Conservation (phyloP, 1,140 invertebrate genomes). For the Neodiprion pinetum region DNA sequence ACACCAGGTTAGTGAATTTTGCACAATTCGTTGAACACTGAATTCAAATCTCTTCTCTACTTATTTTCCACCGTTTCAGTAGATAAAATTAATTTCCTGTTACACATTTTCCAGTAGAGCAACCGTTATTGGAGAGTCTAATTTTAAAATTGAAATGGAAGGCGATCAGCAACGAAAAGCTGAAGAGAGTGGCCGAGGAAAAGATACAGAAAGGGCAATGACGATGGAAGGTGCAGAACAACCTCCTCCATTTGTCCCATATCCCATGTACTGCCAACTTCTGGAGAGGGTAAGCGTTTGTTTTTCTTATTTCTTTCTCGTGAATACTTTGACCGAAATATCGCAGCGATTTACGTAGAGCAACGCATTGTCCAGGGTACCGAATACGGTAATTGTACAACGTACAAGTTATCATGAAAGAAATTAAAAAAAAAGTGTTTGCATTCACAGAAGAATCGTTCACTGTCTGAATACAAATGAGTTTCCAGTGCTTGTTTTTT, state of each 20-base stretch:
- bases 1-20: neutral
- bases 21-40: neutral
- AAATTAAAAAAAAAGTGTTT: neutral
- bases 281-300: constrained; percentile 51
- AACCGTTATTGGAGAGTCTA: constrained; percentile 28
- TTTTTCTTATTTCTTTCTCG: constrained; percentile 10
- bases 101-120: neutral
- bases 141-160: constrained; percentile 40
- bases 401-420: neutral
- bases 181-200: constrained; percentile 38
- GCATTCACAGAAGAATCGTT: neutral
- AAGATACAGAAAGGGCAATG: constrained; percentile 42
- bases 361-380: no score
- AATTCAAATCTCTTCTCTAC: neutral
- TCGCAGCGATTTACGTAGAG: no score
- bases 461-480: neutral
- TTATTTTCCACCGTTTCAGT: constrained; percentile 13
- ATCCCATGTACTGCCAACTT: constrained; percentile 54
- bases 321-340: neutral
- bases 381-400: neutral
- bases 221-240: constrained; percentile 25
- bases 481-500: neutral
- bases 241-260: constrained; percentile 53
- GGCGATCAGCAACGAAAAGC: constrained; percentile 17
- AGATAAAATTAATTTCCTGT: constrained; percentile 15